Conservation (phyloP, 2,113 vertebrate species). For the Candoia aspera region DNA sequence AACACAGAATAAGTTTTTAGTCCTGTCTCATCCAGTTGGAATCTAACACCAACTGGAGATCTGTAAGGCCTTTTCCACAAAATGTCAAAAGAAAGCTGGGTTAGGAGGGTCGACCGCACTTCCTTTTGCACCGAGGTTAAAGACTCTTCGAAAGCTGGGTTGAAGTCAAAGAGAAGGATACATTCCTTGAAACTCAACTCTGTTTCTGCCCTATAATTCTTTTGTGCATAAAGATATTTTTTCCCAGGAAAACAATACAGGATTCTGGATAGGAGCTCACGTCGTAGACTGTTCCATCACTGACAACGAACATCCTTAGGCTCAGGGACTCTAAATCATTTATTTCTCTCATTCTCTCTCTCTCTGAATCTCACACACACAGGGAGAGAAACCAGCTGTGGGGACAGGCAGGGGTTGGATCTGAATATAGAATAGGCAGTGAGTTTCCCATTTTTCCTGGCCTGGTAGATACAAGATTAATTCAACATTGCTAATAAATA, state of each 20-base stretch:
- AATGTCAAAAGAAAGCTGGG: neutral
- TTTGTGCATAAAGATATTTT: neutral
- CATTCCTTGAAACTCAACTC: neutral
- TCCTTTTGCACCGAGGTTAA: neutral
- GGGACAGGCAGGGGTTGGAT: too few relatives aligned
- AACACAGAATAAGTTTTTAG: neutral
- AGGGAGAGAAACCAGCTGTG: neutral
- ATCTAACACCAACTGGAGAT: neutral
- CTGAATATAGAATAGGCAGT: neutral
- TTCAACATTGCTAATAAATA: neutral
- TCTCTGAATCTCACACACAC: neutral
- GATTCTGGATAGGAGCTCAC: neutral
- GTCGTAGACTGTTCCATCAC: neutral
- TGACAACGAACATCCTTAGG: neutral
- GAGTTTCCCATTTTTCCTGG: neutral
- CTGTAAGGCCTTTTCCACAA: neutral
- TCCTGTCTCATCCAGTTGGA: neutral
- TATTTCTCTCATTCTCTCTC: neutral
- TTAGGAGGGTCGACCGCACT: neutral
- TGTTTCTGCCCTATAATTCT: neutral
- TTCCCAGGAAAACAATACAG: neutral
- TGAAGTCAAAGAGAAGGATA: neutral
- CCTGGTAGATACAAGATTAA: too few relatives aligned
- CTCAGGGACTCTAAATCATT: neutral
- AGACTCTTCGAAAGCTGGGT: neutral